phyloP scores from a whole-genome alignment of 2,113 vertebrate genomes.

The Romanogobio albipinnatus region DNA sequence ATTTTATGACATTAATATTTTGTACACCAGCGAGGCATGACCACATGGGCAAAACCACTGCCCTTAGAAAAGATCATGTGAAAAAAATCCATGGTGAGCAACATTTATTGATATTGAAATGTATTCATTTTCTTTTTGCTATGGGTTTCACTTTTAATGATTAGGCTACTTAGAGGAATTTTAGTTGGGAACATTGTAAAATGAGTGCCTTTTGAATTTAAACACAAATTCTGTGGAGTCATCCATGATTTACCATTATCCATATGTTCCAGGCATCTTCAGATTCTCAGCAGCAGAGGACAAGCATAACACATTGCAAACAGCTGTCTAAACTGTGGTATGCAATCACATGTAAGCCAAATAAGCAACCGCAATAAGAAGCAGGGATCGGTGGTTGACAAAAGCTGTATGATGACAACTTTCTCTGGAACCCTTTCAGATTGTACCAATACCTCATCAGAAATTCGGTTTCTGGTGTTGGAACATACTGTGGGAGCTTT shows the following conservation, averaged over 20 bases:
- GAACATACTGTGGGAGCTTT: neutral
- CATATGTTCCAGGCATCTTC: constrained; percentile 21
- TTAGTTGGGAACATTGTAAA: neutral
- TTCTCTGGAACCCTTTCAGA: neutral
- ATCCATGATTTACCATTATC: constrained; percentile 41
- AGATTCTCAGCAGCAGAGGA: constrained; percentile 35
- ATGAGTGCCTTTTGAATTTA: neutral
- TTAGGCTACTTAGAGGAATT: neutral
- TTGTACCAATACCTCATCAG: constrained; percentile 7
- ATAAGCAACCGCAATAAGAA: constrained; percentile 25
- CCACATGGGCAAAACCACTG: neutral
- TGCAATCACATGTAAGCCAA: constrained; percentile 23
- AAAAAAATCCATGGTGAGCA: neutral
- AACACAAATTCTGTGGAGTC: neutral
- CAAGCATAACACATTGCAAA: constrained; percentile 47
- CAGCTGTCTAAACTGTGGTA: constrained; percentile 52
- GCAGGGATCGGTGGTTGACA: neutral
- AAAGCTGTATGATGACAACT: neutral
- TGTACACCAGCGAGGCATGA: neutral
- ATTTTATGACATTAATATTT: neutral
- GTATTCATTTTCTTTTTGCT: neutral
- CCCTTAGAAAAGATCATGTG: neutral
- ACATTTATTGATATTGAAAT: neutral
- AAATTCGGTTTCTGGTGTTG: constrained; percentile 11
- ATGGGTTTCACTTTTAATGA: neutral